Evolutionary conservation across 2,113 vertebrate genomes (phyloP).

Genomic region (Uria aalge): DNA sequence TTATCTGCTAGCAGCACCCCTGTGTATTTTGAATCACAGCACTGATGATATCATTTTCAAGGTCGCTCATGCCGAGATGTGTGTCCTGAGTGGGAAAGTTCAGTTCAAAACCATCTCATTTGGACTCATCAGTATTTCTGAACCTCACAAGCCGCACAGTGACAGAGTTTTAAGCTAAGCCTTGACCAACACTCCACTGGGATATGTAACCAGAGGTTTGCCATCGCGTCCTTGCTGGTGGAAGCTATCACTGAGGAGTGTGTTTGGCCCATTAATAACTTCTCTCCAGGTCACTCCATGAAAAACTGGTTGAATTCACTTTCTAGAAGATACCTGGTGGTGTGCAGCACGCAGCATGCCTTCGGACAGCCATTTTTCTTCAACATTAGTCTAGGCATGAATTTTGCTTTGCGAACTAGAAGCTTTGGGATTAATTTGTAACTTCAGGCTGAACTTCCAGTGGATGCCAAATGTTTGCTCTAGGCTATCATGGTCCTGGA

Average conservation of each 20-base stretch:
- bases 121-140: background rate
- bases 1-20: background rate
- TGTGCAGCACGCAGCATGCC: fast-evolving
- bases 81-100: fast-evolving
- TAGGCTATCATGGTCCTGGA: background rate
- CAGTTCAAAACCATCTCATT: background rate
- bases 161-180: background rate
- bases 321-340: background rate
- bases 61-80: fast-evolving
- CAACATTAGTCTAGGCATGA: background rate
- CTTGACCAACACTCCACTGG: background rate
- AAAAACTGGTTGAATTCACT: background rate
- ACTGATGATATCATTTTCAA: background rate
- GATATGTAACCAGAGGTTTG: background rate
- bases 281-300: background rate
- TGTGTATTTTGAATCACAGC: background rate
- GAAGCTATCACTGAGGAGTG: background rate
- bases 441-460: background rate
- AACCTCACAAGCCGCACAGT: too few relatives aligned
- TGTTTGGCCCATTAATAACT: background rate
- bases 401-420: background rate
- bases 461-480: background rate
- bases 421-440: background rate
- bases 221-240: background rate
- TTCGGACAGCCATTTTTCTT: background rate